Evolutionary conservation across 1,140 invertebrate genomes (phyloP).

Genomic region (Drosophila triauraria): DNA sequence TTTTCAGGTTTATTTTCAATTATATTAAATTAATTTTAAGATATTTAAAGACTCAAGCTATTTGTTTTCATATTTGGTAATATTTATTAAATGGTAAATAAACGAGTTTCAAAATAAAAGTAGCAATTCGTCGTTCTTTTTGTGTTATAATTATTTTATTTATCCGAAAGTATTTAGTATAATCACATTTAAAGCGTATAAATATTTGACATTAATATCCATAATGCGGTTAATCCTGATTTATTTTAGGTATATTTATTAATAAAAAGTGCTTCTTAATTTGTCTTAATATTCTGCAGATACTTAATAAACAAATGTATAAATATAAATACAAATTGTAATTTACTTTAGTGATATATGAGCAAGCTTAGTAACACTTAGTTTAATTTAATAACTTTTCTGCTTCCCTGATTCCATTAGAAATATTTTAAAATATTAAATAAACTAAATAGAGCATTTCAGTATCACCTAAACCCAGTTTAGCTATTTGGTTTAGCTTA

Average conservation of each 20-base stretch:
- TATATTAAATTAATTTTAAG: not conserved
- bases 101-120: not conserved
- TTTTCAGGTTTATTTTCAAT: not conserved
- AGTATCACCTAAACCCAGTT: not conserved
- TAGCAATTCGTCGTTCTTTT: no score
- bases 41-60: not conserved
- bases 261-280: not conserved
- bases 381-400: not conserved
- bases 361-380: no score
- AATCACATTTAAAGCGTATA: no score
- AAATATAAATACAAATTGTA: not conserved
- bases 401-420: no score
- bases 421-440: not conserved
- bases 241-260: not conserved
- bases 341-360: no score
- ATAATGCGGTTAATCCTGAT: not conserved
- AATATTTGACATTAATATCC: not conserved
- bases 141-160: not conserved
- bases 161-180: not conserved
- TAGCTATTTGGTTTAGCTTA: constrained; percentile 42
- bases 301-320: not conserved
- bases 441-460: constrained; percentile 22
- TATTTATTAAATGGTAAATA: not conserved
- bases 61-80: not conserved
- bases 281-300: no score